Base-by-base conservation (phyloP, 1,140 invertebrate species). In the Cephus cinctus region DNA sequence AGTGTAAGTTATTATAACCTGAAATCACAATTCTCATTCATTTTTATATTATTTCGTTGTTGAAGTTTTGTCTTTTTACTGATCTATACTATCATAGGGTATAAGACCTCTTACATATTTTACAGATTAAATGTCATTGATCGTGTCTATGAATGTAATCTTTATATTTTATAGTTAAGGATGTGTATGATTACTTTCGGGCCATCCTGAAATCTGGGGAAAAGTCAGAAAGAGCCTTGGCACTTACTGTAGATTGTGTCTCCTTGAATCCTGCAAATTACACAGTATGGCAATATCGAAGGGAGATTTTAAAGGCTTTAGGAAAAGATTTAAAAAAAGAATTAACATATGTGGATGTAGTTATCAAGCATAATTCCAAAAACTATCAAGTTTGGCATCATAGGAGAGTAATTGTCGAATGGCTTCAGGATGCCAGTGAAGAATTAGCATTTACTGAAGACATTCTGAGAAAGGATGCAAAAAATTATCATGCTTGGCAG, bases 401-500 rank as follows among this genome's bases (percentile, higher is more conserved):
- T 67, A 79, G 94, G 12, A 84, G 86, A 65, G 83, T 90, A 6
- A 82, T 99, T 45, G 87, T 98, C 0, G 91, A 96, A 65, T 89
- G 87, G 88, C 71, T 94, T 20, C 82, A 89, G 61, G 89, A 94
- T 71, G 78, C 86, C 0, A 82, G 79, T 11, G 76, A 83, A 34
- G 97, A 99, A 67, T 76, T 98, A 31, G 72, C 84, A 36, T 84
- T 99, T 50, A 98, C 93, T 11, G 81, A 85, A 52, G 77, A 78
- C 25, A 86, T 96, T 34, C 77, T 99, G 5, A 67, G 80, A 40
- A 81, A 87, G 46, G 98, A 99, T 78, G 83, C 91, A 2, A 99
- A 99, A 76, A 99, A 99, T 78, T 99, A 99, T 78, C 98, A 99
- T 78, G 95, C 94, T 2, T 99, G 98, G 98, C 96, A 99, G 75